Evolutionary conservation across 1,140 invertebrate genomes (phyloP).

Genomic region (Phortica variegata): DNA sequence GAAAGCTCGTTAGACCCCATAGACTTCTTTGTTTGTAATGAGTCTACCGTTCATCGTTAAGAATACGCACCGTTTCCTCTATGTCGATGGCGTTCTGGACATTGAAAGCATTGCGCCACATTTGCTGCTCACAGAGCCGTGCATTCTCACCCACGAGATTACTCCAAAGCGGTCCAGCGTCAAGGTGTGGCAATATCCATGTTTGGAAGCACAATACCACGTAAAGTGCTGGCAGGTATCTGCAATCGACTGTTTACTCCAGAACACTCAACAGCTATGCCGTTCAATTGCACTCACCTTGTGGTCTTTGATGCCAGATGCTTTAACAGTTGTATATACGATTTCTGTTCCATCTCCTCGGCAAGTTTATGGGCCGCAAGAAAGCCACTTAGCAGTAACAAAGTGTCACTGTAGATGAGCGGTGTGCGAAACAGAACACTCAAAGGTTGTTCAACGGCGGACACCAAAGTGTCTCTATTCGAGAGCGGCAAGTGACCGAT

Average conservation of each 20-base stretch:
- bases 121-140: slow-evolving; percentile 66
- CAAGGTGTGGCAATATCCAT: slow-evolving; percentile 68
- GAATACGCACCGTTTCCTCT: slow-evolving; percentile 67
- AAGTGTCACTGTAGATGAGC: slow-evolving; percentile 66
- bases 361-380: slow-evolving; percentile 65
- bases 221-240: slow-evolving; percentile 67
- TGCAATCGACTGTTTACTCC: no score
- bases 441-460: slow-evolving; percentile 63
- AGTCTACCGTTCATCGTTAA: no score
- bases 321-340: slow-evolving; percentile 61
- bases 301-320: slow-evolving; percentile 64
- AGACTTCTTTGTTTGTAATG: background rate
- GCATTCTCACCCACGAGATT: slow-evolving; percentile 63
- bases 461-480: slow-evolving; percentile 64
- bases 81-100: slow-evolving; percentile 72
- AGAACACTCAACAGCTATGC: slow-evolving; percentile 3
- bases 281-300: no score
- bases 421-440: slow-evolving; percentile 64
- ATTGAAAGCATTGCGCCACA: slow-evolving; percentile 71
- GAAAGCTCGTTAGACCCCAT: background rate
- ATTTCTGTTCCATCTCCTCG: slow-evolving; percentile 58
- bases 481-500: slow-evolving; percentile 63
- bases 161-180: slow-evolving; percentile 70
- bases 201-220: slow-evolving; percentile 70
- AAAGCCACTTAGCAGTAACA: slow-evolving; percentile 66